These are phyloP conservation scores for Platanista minor DNA, from an alignment of 2,113 vertebrate genomes.

Conservation along the genomic window DNA sequence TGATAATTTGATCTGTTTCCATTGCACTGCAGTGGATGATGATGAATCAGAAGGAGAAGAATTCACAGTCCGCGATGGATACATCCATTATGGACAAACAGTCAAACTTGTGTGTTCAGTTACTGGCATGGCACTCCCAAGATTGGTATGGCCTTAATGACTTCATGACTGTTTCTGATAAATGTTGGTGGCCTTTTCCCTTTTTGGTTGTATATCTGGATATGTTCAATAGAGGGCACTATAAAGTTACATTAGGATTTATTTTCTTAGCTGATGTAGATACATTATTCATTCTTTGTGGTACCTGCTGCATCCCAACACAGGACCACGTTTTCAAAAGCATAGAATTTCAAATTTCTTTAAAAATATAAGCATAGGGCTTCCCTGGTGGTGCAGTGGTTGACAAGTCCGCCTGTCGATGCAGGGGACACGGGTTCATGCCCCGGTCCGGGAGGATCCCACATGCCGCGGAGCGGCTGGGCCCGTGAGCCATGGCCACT, in stretches of 20 bases:
- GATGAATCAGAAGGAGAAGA: slow-evolving; percentile 99
- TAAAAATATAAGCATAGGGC: background rate
- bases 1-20: slow-evolving; percentile 57
- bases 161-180: background rate
- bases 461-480: too few species aligned
- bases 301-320: background rate
- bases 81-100: slow-evolving; percentile 99
- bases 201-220: slow-evolving; percentile 2
- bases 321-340: slow-evolving; percentile 1
- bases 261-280: background rate
- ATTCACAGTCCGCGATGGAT: slow-evolving; percentile 98
- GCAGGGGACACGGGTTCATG: too few species aligned
- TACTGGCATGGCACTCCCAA: slow-evolving; percentile 98
- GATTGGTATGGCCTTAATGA: slow-evolving; percentile 87
- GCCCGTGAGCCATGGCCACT: too few species aligned
- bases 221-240: slow-evolving; percentile 15
- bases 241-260: background rate
- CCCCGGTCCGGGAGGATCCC: too few species aligned
- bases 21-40: slow-evolving; percentile 89
- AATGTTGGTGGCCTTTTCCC: background rate
- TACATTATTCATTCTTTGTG: background rate
- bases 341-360: background rate
- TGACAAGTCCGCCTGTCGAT: too few species aligned
- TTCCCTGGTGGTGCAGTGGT: too few species aligned
- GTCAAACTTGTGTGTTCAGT: slow-evolving; percentile 99